Evolutionary conservation across 2,113 vertebrate species (phyloP).

Genomic region (Triplophysa dalaica): DNA sequence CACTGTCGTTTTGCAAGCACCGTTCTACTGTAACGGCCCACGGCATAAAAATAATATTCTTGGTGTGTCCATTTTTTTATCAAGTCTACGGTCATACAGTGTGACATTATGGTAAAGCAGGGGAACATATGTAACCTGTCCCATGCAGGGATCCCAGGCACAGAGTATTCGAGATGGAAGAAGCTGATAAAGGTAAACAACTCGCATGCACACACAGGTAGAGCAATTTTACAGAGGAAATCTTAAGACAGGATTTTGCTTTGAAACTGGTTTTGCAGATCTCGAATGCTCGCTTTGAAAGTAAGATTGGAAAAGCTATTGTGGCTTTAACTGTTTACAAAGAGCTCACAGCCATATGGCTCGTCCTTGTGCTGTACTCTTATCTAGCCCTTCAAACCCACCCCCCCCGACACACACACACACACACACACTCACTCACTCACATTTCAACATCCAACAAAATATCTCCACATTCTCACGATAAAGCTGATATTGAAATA

Average conservation of each 20-base stretch:
- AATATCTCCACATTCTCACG: neutral
- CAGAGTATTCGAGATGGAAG: neutral
- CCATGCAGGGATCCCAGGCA: neutral
- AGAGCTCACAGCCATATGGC: conserved; percentile 24
- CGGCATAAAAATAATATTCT: too few species aligned
- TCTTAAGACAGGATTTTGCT: neutral
- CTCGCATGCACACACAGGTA: neutral
- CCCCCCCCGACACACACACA: neutral
- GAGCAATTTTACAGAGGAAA: neutral
- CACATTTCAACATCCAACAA: conserved; percentile 13
- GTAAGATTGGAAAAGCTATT: neutral
- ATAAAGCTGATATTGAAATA: neutral
- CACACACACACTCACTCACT: neutral
- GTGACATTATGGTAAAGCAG: neutral
- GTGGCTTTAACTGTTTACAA: conserved; percentile 38
- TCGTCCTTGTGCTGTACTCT: conserved; percentile 37
- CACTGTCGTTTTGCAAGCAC: too few species aligned
- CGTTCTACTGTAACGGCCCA: too few species aligned
- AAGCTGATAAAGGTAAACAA: neutral
- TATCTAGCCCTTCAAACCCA: neutral
- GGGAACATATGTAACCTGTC: conserved; percentile 28
- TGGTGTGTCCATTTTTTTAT: too few species aligned
- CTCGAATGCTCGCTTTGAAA: neutral
- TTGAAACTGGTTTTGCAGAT: neutral
- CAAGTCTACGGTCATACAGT: too few species aligned